These are phyloP conservation scores for Chaenocephalus aceratus DNA, from an alignment of 2,113 vertebrate genomes.

Conservation along the genomic window DNA sequence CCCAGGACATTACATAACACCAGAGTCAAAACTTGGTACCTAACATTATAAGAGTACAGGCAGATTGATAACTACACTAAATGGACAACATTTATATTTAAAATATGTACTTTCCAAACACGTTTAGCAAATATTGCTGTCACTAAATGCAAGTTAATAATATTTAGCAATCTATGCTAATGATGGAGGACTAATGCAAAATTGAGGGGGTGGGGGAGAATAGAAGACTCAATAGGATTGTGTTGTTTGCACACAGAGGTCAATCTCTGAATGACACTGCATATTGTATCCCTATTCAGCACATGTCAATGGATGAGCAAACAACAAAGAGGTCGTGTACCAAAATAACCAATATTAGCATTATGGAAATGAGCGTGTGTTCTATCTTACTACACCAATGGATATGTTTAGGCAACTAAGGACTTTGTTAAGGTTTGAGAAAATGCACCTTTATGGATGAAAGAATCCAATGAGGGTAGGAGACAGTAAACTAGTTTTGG, in stretches of 20 bases:
- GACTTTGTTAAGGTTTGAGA: not conserved
- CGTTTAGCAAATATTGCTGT: not conserved
- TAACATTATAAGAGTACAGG: not conserved
- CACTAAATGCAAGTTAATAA: not conserved
- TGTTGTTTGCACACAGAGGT: not conserved
- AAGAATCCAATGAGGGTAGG: not conserved
- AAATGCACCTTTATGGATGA: not conserved
- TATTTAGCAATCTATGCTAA: not conserved
- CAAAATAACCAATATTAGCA: not conserved
- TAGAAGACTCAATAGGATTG: not conserved
- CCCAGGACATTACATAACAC: not conserved
- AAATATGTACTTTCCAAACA: not conserved
- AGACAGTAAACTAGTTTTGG: not conserved
- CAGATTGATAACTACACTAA: not conserved
- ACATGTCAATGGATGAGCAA: too few species aligned
- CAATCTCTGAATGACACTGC: too few species aligned
- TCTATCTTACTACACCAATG: not conserved
- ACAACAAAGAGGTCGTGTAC: too few species aligned
- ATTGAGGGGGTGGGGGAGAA: too few species aligned
- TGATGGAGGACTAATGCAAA: not conserved
- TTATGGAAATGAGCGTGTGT: not conserved
- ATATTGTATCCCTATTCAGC: too few species aligned
- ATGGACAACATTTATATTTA: not conserved
- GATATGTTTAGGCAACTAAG: not conserved
- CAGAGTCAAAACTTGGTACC: not conserved